Evolutionary conservation across 2,113 vertebrate species (phyloP), one percentile per base, ranked within the genome.

Genomic region (Eidolon helvum): DNA sequence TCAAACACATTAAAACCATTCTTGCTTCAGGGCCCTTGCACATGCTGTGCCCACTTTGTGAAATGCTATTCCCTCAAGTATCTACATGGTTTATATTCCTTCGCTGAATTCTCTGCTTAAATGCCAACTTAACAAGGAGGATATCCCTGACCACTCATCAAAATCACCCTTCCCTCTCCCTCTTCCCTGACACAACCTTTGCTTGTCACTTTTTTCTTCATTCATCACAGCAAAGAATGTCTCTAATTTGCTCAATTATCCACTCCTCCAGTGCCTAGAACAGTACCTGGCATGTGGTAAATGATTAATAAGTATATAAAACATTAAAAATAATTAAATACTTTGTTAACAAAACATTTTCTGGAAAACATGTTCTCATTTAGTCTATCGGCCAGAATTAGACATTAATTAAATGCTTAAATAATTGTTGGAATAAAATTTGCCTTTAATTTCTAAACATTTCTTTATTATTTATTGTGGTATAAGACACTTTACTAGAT

Each of bases 301-400:
- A 86, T 90, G 22, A 94, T 91, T 87, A 79, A 79, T 50, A 92
- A 21, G 5, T 88, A 88, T 69, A 82, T 61, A 92, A 30, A 33
- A 35, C 16, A 35, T 66, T 68, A 61, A 78, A 94, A 94, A 72
- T 22, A 91, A 72, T 77, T 35, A 63, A 92, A 71, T 26, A 38
- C 9, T 74, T 85, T 48, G 22, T 12, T 55, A 79, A 22, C 16
- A 83, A 92, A 35, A 30, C 55, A 83, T 69, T 78, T 79, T 26
- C 43, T 91, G 74, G 96, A 80, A 80, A 43, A 80, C 57, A n/a
- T 90, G 26, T 84, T 88, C 35, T 75, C 57, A 72, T 24, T 68
- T 72, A 33, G 40, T 88, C 35, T 50, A 40, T 68, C 71, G 88
- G 87, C 7, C 35, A 68, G 53, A 63, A 18, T 35, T 79, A 93